A percentile compares a stretch with the other conserved stretches of the same genome.
These are phyloP conservation scores for Sicus ferrugineus DNA, from an alignment of 2,888 invertebrate genomes.

Conservation along the genomic window DNA sequence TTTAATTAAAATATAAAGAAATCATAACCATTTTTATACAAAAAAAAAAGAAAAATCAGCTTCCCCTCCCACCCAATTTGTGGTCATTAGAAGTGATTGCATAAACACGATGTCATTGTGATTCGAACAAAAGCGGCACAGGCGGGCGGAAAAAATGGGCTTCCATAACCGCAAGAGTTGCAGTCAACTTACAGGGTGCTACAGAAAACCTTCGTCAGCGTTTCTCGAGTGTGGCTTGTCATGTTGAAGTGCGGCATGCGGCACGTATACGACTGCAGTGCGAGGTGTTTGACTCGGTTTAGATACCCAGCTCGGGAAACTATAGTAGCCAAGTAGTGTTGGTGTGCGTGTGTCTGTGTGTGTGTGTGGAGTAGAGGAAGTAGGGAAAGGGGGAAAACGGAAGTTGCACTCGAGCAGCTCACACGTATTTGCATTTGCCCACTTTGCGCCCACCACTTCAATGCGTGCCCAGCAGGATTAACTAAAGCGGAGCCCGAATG, in stretches of 20 bases:
- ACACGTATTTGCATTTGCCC: no score
- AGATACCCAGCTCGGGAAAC: background rate
- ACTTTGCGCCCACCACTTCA: no score
- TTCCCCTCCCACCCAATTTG: slow-evolving; percentile 10
- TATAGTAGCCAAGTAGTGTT: no score
- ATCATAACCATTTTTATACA: no score
- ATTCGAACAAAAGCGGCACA: slow-evolving; percentile 3
- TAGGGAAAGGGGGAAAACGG: background rate
- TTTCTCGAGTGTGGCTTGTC: slow-evolving; percentile 53
- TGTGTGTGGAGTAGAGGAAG: slow-evolving; percentile 52
- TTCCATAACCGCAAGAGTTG: slow-evolving; percentile 9
- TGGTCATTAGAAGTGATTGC: slow-evolving; percentile 2
- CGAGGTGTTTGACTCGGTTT: slow-evolving; percentile 6
- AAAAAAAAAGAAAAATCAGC: background rate
- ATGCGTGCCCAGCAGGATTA: no score
- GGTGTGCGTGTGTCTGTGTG: slow-evolving; percentile 26
- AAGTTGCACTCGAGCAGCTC: no score
- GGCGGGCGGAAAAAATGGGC: background rate
- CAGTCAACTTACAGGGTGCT: slow-evolving; percentile 26
- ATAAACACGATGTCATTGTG: background rate
- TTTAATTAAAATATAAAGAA: background rate
- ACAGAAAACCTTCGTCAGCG: slow-evolving; percentile 57
- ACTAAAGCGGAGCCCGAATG: no score
- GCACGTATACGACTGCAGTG: background rate
- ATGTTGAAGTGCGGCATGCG: slow-evolving; percentile 22